Percentiles rank a stretch among this genome's conserved stretches.
phyloP scores from a whole-genome alignment of 2,888 invertebrate genomes.

The Hypomecis atomaria region DNA sequence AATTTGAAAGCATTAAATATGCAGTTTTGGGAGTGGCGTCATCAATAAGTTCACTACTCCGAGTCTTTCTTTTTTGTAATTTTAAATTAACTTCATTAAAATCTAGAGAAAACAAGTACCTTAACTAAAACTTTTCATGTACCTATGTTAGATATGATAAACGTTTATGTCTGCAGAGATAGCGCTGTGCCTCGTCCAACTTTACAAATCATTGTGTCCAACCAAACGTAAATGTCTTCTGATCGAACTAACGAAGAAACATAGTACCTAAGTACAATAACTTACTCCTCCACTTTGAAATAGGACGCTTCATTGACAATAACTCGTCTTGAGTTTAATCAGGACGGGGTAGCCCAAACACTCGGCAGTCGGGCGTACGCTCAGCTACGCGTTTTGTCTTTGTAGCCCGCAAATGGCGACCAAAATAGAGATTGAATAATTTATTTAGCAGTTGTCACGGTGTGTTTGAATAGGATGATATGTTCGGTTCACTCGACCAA shows the following conservation, averaged over 20 bases:
- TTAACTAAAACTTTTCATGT: too few species aligned
- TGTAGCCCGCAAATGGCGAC: constrained; percentile 41
- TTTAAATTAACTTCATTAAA: too few species aligned
- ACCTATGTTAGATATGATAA: too few species aligned
- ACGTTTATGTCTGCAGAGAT: background rate
- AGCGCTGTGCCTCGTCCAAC: constrained; percentile 25
- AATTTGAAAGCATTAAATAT: too few species aligned
- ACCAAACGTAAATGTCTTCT: constrained; percentile 48
- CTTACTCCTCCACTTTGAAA: constrained; percentile 49
- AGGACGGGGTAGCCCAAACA: constrained; percentile 11
- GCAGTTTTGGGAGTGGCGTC: too few species aligned
- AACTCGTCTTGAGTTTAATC: constrained; percentile 43
- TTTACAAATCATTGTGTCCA: constrained; percentile 32
- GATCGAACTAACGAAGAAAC: constrained; percentile 62
- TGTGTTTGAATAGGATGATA: constrained; percentile 48
- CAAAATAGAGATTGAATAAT: constrained; percentile 53
- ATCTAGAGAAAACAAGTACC: too few species aligned
- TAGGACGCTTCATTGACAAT: constrained; percentile 43
- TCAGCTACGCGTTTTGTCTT: constrained; percentile 27
- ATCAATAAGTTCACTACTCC: too few species aligned
- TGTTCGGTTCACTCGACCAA: constrained; percentile 65
- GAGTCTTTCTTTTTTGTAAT: too few species aligned
- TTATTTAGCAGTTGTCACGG: constrained; percentile 53
- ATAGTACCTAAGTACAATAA: constrained; percentile 64
- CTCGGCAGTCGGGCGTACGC: constrained; percentile 14